Evolutionary conservation across 2,888 invertebrate genomes (phyloP), one percentile per base, ranked within the genome.

Genomic region (Cheilosia urbana): DNA sequence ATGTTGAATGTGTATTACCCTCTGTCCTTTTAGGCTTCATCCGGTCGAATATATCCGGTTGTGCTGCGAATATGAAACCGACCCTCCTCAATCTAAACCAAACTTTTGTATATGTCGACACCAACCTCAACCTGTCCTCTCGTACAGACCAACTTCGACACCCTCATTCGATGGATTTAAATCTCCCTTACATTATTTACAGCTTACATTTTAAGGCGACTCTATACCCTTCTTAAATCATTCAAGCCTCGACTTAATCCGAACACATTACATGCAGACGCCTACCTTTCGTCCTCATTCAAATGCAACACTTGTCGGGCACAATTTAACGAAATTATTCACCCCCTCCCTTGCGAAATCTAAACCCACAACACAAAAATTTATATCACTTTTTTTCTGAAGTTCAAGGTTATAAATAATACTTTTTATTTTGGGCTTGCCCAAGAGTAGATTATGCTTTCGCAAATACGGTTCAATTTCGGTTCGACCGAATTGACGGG

Each of bases 251-350:
- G 2, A 30, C 17, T 27, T 21, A 72, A 51, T n/a, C 40, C 51
- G 34, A 55, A 4, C 34, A 63, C 75, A 75, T 65, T 75, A 66
- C 24, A 17, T 47, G 45, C 53, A 55, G 21, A 1, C 6, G 7
- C 13, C 15, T 51, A 51, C 76, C 68, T 76, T 76, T 68, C 51
- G 53, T 60, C 68, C 68, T 79, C 78, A 79, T 79, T 79, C 71
- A 49, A 71, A 79, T 79, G 78, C 72, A 72, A 51, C 78, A 72
- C 65, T 72, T 72, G 65, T 71, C 78, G 51, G 19, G 30, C 58
- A 79, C 49, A 72, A 71, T 65, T 72, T 71, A 72, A 40, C 49
- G 51, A 49, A 65, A 71, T 63, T 63, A 63, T 42, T 42, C 49
- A 5, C 21, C 27, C 7, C 47, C 19, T 7, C 19, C 37, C 58